phyloP scores from a whole-genome alignment of 2,797 vertebrate species.

The Eulemur coronatus region DNA sequence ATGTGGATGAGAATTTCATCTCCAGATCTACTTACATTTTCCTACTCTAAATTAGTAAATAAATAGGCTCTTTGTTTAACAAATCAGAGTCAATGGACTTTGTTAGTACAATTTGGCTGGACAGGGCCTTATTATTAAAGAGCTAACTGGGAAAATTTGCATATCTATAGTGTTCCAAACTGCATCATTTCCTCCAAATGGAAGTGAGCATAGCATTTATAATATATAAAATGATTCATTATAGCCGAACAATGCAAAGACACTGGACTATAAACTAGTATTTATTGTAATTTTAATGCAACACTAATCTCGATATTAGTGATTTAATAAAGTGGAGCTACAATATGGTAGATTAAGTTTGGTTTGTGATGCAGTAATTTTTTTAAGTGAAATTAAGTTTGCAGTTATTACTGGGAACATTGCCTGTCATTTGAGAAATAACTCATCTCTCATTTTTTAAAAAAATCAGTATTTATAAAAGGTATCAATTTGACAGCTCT shows the following conservation, averaged over 20 bases:
- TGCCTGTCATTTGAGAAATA: conserved; percentile 54
- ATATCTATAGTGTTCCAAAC: neutral
- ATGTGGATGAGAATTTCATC: neutral
- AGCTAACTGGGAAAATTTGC: neutral
- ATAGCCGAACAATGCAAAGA: neutral
- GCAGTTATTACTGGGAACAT: conserved; percentile 11
- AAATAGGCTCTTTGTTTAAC: neutral
- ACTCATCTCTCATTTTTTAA: neutral
- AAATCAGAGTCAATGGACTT: neutral
- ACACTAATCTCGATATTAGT: neutral
- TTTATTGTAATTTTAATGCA: conserved; percentile 25
- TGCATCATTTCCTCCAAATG: neutral
- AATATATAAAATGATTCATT: neutral
- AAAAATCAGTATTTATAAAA: conserved; percentile 54
- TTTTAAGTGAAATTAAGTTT: conserved; percentile 45
- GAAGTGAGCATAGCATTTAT: neutral
- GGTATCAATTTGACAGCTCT: conserved; percentile 60
- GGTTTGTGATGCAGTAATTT: conserved; percentile 2
- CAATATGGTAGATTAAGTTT: conserved; percentile 23
- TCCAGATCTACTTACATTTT: neutral
- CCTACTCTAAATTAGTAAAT: neutral
- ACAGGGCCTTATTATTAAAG: neutral
- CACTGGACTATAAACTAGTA: neutral
- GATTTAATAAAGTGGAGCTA: neutral
- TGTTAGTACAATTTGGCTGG: neutral